Percentiles rank a stretch among this genome's conserved stretches.
These are phyloP conservation scores for Plestiodon gilberti DNA, from an alignment of 2,113 vertebrate genomes.

Conservation along the genomic window DNA sequence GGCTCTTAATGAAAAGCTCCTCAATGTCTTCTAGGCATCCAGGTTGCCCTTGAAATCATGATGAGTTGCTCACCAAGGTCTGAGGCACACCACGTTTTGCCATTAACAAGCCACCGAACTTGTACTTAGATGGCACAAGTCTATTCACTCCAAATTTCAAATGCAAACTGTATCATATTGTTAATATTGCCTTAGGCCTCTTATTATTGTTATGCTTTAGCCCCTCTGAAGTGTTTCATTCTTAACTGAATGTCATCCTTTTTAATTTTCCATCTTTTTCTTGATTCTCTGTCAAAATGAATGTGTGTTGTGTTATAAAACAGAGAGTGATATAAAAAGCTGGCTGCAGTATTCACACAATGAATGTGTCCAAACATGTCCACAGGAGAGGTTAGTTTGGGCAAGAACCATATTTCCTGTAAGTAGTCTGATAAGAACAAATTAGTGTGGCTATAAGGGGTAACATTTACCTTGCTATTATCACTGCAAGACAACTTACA, in stretches of 20 bases:
- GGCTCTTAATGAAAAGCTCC: not conserved
- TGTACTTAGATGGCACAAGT: not conserved
- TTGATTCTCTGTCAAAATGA: conserved; percentile 2
- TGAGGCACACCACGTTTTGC: no score
- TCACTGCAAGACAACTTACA: not conserved
- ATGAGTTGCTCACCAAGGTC: no score
- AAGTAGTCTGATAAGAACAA: not conserved
- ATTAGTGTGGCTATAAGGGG: not conserved
- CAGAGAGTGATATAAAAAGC: not conserved
- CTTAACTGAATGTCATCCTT: conserved; percentile 16
- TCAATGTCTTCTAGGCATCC: not conserved
- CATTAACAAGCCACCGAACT: not conserved
- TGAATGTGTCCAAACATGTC: not conserved
- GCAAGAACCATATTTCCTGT: not conserved
- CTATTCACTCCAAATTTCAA: not conserved
- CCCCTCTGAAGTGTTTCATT: not conserved
- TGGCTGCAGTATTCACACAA: not conserved
- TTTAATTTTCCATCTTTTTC: conserved; percentile 15
- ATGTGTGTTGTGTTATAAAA: conserved; percentile 21
- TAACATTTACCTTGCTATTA: conserved; percentile 3
- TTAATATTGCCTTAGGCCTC: not conserved
- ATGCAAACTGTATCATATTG: not conserved
- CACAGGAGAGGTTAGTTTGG: not conserved
- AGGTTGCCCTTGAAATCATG: not conserved
- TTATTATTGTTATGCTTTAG: not conserved